Evolutionary conservation across 2,888 invertebrate species (phyloP), one percentile per base, ranked within the genome.

Genomic region (Leucozona laternaria): DNA sequence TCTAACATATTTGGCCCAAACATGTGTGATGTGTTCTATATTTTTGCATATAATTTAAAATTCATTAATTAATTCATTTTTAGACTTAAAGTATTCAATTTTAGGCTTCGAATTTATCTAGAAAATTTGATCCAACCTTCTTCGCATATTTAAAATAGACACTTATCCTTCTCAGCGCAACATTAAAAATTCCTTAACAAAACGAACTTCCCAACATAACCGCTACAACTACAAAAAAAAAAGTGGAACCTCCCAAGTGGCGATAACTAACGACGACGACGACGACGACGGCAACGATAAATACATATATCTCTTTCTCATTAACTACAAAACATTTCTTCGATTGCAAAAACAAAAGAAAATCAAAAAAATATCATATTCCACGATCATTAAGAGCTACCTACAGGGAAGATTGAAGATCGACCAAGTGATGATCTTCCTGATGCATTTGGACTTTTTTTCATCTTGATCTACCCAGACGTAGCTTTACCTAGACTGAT

Each of bases 191-290:
- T 5, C 40, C 15, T 40, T 4, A 40, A 13, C 4, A 15, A 15
- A 40, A 40, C 11, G 4, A 40, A 40, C 40, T 40, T 40, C 15
- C 15, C 40, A 15, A 40, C 43, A n/a, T 43, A 17, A 8, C 17
- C 45, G 0, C 40, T 15, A 40, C 15, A 11, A 50, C 43, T 2
- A 15, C 15, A 5, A 37, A 48, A 17, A 66, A 79, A 43, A 60
- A 80, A 60, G 13, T 68, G 64, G 58, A 84, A 76, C 84, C 84
- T 83, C 84, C 84, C 84, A 84, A 80, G 84, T 80, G 71, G 80
- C 45, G 10, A 43, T 31, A 58, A 55, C 62, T 71, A 75, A 70
- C 70, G 64, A 76, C n/a, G n/a, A n/a, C n/a, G n/a, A n/a, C n/a
- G n/a, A n/a, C n/a, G n/a, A n/a, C n/a, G n/a, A n/a, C n/a, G n/a